A percentile compares a stretch with the other conserved stretches of the same genome.
Conservation (phyloP, 2,888 invertebrate genomes). For the Yponomeuta malinellus region DNA sequence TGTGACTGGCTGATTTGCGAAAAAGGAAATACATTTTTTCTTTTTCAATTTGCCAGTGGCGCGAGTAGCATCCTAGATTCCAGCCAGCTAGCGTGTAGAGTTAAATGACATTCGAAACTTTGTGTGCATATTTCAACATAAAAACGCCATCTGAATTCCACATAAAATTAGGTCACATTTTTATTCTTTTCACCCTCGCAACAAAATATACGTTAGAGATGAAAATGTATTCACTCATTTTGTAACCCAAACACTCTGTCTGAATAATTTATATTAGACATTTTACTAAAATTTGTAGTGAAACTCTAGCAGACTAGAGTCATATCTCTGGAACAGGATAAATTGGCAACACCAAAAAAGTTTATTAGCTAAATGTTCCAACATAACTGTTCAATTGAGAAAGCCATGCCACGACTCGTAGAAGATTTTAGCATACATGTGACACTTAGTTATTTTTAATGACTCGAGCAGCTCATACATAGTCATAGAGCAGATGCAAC, state of each 20-base stretch:
- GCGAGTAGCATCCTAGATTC: background rate
- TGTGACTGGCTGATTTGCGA: background rate
- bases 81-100: background rate
- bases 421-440: too few species aligned
- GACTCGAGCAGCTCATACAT: too few species aligned
- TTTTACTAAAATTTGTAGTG: background rate
- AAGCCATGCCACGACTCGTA: too few species aligned
- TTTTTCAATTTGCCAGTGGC: background rate
- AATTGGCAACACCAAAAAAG: too few species aligned
- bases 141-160: background rate
- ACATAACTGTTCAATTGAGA: too few species aligned
- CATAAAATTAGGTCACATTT: constrained; percentile 5
- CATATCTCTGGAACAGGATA: background rate
- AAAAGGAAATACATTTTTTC: background rate
- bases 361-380: too few species aligned
- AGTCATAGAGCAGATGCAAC: too few species aligned
- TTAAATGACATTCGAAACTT: background rate
- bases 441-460: too few species aligned
- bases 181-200: background rate
- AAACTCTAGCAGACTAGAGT: background rate
- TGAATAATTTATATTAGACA: constrained; percentile 10
- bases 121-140: constrained; percentile 3
- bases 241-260: background rate
- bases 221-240: background rate
- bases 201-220: background rate